phyloP scores from a whole-genome alignment of 2,888 invertebrate genomes.

The Incurvaria masculella region DNA sequence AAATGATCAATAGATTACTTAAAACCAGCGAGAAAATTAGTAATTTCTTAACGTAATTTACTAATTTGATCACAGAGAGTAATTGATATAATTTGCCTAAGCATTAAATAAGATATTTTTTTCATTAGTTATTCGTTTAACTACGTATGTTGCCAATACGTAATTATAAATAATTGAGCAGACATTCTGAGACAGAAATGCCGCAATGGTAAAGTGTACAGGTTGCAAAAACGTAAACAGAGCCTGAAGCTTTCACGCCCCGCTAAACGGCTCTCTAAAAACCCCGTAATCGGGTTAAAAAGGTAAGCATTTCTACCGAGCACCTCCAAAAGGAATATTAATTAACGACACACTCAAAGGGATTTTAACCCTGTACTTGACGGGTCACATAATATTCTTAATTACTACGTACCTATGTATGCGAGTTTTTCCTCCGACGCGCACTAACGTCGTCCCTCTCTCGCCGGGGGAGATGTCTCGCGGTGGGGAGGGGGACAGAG shows the following conservation, averaged over 20 bases:
- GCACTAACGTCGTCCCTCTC: constrained; percentile 23
- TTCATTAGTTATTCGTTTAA: no score
- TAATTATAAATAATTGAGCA: no score
- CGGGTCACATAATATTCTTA: constrained; percentile 18
- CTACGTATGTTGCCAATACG: no score
- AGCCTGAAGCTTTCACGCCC: not conserved
- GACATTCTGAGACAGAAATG: no score
- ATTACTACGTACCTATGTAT: constrained; percentile 25
- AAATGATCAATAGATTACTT: no score
- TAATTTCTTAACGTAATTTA: no score
- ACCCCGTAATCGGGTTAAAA: not conserved
- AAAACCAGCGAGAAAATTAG: no score
- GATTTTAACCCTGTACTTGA: constrained; percentile 23
- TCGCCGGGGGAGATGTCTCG: constrained; percentile 26
- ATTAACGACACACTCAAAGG: constrained; percentile 22
- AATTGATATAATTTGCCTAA: no score
- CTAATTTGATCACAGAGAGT: no score
- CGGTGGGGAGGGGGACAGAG: constrained; percentile 30
- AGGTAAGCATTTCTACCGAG: not conserved
- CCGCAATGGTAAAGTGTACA: no score
- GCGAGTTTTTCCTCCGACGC: constrained; percentile 13
- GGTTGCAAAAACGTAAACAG: not conserved
- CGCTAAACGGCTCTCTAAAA: not conserved
- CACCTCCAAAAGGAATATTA: constrained; percentile 11
- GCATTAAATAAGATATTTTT: no score